These are phyloP conservation scores for Hemicordylus capensis DNA, from an alignment of 2,113 vertebrate species.

Conservation along the genomic window DNA sequence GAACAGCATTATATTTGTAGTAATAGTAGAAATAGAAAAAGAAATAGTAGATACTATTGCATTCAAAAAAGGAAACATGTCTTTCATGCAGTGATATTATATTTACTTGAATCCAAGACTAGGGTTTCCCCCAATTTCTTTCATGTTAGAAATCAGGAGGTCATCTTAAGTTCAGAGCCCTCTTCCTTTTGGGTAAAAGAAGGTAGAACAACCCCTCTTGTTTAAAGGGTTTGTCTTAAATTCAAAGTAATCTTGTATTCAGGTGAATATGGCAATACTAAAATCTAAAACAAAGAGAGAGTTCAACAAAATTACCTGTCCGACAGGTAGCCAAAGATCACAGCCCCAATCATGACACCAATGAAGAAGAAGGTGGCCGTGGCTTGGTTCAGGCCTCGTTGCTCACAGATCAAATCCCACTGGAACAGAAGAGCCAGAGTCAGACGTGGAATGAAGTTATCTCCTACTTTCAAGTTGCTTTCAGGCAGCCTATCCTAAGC, in stretches of 20 bases:
- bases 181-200: too few relatives aligned
- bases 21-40: too few relatives aligned
- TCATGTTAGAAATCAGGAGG: too few relatives aligned
- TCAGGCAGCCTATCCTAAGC: neutral
- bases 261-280: too few relatives aligned
- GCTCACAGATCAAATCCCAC: slow-evolving; percentile 88
- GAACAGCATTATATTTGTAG: too few relatives aligned
- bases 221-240: too few relatives aligned
- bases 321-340: slow-evolving; percentile 80
- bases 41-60: too few relatives aligned
- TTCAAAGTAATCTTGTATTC: too few relatives aligned
- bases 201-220: too few relatives aligned
- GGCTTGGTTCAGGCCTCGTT: slow-evolving; percentile 78
- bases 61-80: neutral
- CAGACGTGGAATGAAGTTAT: neutral
- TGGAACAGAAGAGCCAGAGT: slow-evolving; percentile 48
- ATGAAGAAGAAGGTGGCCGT: slow-evolving; percentile 83
- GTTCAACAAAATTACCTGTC: slow-evolving; percentile 76
- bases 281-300: neutral
- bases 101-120: too few relatives aligned
- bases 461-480: neutral
- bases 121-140: too few relatives aligned
- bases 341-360: slow-evolving; percentile 83
- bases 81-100: neutral
- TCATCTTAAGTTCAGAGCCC: too few relatives aligned